These are phyloP conservation scores for Dicroscelio sp. DNA, from an alignment of 2,888 invertebrate species.

Conservation along the genomic window DNA sequence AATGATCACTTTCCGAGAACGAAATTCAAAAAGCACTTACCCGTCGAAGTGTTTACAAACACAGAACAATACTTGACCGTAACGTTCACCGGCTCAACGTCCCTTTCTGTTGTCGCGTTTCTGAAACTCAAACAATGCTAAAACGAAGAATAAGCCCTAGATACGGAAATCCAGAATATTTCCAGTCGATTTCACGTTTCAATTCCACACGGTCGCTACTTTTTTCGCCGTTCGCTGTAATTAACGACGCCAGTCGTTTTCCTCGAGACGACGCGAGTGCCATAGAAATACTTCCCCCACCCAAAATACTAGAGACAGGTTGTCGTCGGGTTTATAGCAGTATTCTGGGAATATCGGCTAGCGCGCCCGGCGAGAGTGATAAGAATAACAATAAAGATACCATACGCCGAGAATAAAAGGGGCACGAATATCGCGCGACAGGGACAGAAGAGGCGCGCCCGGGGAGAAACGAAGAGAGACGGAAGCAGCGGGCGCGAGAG, in stretches of 20 bases:
- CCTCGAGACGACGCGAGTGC: constrained; percentile 51
- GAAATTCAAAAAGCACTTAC: no score
- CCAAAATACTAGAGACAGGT: constrained; percentile 56
- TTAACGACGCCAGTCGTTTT: constrained; percentile 58
- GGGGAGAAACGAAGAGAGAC: constrained; percentile 28
- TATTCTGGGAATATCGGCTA: constrained; percentile 77
- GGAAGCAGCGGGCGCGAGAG: background rate
- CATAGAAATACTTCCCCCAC: constrained; percentile 54
- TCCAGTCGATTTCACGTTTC: no score
- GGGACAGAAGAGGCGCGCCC: constrained; percentile 33
- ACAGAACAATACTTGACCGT: no score
- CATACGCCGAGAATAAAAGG: constrained; percentile 73
- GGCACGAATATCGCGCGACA: constrained; percentile 65
- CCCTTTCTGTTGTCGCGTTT: no score
- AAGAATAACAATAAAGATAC: constrained; percentile 81
- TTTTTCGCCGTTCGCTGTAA: no score
- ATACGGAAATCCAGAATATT: no score
- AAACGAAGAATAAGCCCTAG: no score
- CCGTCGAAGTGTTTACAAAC: no score
- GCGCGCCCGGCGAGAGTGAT: constrained; percentile 74
- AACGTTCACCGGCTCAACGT: no score
- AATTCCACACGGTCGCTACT: no score
- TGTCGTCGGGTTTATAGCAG: constrained; percentile 73
- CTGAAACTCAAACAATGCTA: no score
- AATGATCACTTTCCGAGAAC: no score